A percentile compares a stretch with the other conserved stretches of the same genome.
Conservation (phyloP, 1,140 invertebrate species). For the Drosophila willistoni region DNA sequence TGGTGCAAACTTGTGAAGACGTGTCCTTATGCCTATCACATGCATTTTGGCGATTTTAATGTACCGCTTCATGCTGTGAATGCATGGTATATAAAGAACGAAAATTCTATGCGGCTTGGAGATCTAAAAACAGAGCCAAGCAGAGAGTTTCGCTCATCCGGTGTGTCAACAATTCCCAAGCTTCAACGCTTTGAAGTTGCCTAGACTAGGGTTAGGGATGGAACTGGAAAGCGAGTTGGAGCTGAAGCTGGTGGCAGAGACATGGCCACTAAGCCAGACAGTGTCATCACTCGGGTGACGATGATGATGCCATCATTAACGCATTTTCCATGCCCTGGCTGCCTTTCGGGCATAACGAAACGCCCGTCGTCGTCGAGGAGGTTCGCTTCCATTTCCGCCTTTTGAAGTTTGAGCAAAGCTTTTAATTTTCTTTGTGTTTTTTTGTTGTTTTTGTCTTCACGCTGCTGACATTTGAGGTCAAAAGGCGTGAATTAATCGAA, state of each 20-base stretch:
- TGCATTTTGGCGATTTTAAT: no score
- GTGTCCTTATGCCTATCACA: no score
- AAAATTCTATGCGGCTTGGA: conserved; percentile 33
- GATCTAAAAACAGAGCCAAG: conserved; percentile 39
- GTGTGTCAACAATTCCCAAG: conserved; percentile 82
- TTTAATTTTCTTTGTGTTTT: conserved; percentile 73
- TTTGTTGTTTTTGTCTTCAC: conserved; percentile 52
- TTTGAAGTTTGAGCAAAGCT: conserved; percentile 78
- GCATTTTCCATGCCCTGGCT: conserved; percentile 61
- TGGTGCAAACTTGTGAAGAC: no score
- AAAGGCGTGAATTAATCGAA: conserved; percentile 81
- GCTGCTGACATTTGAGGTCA: conserved; percentile 72
- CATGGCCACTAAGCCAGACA: conserved; percentile 74
- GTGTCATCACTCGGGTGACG: conserved; percentile 64
- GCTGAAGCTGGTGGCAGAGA: conserved; percentile 12
- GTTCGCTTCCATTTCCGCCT: conserved; percentile 65
- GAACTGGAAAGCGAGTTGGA: neutral
- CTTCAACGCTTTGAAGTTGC: conserved; percentile 81
- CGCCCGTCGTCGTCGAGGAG: conserved; percentile 21
- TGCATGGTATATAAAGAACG: neutral
- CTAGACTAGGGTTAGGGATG: conserved; percentile 15
- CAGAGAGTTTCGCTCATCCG: conserved; percentile 66
- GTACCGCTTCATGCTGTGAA: no score
- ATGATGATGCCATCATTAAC: conserved; percentile 77
- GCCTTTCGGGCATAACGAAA: conserved; percentile 58